Evolutionary conservation across 2,113 vertebrate genomes (phyloP).

Genomic region (Tachysurus fulvidraco): DNA sequence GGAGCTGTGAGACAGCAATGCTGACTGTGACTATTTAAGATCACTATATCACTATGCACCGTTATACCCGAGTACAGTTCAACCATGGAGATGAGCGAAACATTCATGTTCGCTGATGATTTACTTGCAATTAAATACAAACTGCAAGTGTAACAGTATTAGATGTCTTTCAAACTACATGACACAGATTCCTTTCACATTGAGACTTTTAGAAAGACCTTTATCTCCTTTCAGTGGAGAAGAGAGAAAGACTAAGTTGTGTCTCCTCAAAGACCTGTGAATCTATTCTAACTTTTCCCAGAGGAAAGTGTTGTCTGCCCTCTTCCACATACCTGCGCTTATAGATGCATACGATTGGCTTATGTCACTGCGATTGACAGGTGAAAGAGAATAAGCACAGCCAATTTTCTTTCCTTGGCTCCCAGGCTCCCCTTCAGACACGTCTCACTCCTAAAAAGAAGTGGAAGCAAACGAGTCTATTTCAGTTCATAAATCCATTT

Average conservation of each 20-base stretch:
- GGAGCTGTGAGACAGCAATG: background rate
- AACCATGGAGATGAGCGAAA: background rate
- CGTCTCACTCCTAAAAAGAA: background rate
- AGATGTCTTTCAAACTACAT: background rate
- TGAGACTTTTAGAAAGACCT: background rate
- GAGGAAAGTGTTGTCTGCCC: background rate
- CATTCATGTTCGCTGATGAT: background rate
- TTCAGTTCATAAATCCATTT: constrained; percentile 5
- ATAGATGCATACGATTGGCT: background rate
- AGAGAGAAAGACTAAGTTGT: background rate
- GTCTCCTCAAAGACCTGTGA: background rate
- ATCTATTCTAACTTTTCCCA: background rate
- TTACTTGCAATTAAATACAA: background rate
- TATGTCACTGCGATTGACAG: background rate
- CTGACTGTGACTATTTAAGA: background rate
- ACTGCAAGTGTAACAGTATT: background rate
- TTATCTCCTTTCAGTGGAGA: background rate
- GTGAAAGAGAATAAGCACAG: background rate
- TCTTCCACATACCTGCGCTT: background rate
- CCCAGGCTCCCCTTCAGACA: background rate
- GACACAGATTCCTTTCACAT: background rate
- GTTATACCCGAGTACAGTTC: background rate
- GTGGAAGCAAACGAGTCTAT: background rate
- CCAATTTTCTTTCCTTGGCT: background rate
- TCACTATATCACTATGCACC: background rate